Conservation (phyloP, 2,888 invertebrate species). For the Lucinisca nassula region DNA sequence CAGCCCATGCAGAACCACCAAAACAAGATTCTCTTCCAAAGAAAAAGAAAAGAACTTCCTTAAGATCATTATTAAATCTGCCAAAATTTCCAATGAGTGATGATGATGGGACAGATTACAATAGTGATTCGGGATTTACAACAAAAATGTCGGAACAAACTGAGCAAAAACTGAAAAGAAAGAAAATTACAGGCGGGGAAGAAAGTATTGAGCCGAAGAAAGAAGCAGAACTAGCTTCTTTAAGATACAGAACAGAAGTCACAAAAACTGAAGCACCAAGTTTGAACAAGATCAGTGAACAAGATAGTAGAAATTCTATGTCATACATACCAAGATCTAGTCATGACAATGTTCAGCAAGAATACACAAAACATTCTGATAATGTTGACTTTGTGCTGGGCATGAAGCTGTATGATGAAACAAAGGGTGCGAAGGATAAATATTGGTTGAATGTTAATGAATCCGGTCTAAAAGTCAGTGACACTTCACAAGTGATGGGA, state of each 20-base stretch:
- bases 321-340: too few species aligned
- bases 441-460: too few species aligned
- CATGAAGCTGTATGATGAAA: not conserved
- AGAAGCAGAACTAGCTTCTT: conserved; percentile 35
- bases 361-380: not conserved
- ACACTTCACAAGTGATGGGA: not conserved
- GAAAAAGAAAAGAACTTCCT: conserved; percentile 65
- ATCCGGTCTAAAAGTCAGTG: not conserved
- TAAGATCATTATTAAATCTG: conserved; percentile 61
- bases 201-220: not conserved
- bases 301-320: not conserved
- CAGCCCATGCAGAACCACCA: not conserved
- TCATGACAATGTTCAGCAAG: not conserved
- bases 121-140: conserved; percentile 7
- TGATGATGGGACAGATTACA: conserved; percentile 54
- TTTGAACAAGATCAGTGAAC: conserved; percentile 45
- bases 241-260: conserved; percentile 33
- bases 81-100: conserved; percentile 65
- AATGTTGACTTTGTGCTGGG: not conserved
- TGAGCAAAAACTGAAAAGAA: not conserved
- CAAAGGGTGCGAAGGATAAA: not conserved
- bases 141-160: not conserved
- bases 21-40: conserved; percentile 12
- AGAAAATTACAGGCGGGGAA: not conserved
- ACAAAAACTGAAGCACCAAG: conserved; percentile 40